Evolutionary conservation across 2,888 invertebrate genomes (phyloP), one percentile per base, ranked within the genome.

Genomic region (Dorcus parallelipipedus): DNA sequence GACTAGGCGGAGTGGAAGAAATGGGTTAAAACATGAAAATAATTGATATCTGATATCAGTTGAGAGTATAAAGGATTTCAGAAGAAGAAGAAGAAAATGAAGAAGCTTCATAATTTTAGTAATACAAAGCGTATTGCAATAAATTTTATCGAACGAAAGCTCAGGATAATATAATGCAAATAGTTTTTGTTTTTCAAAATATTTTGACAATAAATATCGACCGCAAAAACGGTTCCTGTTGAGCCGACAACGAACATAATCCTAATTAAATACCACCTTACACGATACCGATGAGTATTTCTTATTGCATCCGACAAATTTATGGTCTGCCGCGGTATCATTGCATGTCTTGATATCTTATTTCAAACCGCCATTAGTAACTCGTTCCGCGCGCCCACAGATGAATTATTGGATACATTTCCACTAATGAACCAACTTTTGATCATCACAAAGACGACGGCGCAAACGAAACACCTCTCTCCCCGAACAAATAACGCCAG

Each of bases 271-370:
- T 70, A 67, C 64, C 66, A 61, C 69, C 67, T 66, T 42, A 64
- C 66, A 63, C 61, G 64, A 64, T 60, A 63, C 64, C 64, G 40
- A 20, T 64, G 67, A 68, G 66, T 69, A 70, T 72, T 73, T 72
- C 72, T 73, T 71, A 69, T 73, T 72, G 72, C 67, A 66, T 67
- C 67, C 66, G 71, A 73, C 72, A 71, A 75, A 76, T 76, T 76
- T 76, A 76, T 75, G 58, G 65, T 52, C 48, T 40, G 58, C 41
- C 59, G 65, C 64, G 71, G 72, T 76, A 76, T 76, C 76, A 77
- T 76, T 77, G 78, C 78, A 76, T 78, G 78, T 71, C 73, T 72
- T 76, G 77, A 78, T 78, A 78, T 78, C 77, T 78, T 78, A 77
- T 78, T 78, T 78, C 78, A 77, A 71, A 68, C 75, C 63, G 63